Evolutionary conservation across 1,140 invertebrate genomes (phyloP).

Genomic region (Zophobas morio): DNA sequence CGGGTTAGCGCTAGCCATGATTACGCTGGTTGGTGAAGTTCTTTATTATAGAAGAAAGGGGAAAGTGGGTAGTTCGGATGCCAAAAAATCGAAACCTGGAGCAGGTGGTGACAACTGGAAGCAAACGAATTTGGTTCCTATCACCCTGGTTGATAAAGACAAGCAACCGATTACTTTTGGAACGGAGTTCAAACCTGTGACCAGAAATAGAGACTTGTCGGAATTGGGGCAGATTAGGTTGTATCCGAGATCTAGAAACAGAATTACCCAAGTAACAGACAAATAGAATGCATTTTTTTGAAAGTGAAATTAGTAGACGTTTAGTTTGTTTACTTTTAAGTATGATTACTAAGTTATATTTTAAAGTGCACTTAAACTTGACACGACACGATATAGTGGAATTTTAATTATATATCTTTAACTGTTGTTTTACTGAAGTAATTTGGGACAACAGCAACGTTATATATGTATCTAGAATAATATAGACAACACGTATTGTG

Average conservation of each 20-base stretch:
- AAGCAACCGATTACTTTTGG: slow-evolving; percentile 65
- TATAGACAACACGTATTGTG: too few species aligned
- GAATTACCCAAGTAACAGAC: slow-evolving; percentile 49
- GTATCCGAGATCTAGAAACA: slow-evolving; percentile 67
- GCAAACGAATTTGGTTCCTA: slow-evolving; percentile 17
- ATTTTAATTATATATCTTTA: too few species aligned
- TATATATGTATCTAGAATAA: too few species aligned
- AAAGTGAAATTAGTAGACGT: neutral
- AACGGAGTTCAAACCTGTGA: slow-evolving; percentile 68
- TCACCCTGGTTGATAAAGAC: slow-evolving; percentile 49
- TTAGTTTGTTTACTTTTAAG: too few species aligned
- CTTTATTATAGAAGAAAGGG: slow-evolving; percentile 82
- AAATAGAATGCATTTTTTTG: neutral
- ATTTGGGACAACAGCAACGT: too few species aligned
- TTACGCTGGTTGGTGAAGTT: slow-evolving; percentile 85
- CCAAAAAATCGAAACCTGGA: slow-evolving; percentile 5
- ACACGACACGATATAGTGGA: too few species aligned
- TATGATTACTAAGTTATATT: too few species aligned
- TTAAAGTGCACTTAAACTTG: too few species aligned
- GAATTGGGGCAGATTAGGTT: slow-evolving; percentile 71
- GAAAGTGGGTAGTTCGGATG: slow-evolving; percentile 64
- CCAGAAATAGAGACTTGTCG: slow-evolving; percentile 62
- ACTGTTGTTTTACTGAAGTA: too few species aligned
- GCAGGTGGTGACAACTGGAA: slow-evolving; percentile 4
- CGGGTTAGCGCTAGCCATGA: slow-evolving; percentile 85